These are phyloP conservation scores for Halocynthia roretzi DNA, from an alignment of 23 tunicate genomes.

Conservation along the genomic window DNA sequence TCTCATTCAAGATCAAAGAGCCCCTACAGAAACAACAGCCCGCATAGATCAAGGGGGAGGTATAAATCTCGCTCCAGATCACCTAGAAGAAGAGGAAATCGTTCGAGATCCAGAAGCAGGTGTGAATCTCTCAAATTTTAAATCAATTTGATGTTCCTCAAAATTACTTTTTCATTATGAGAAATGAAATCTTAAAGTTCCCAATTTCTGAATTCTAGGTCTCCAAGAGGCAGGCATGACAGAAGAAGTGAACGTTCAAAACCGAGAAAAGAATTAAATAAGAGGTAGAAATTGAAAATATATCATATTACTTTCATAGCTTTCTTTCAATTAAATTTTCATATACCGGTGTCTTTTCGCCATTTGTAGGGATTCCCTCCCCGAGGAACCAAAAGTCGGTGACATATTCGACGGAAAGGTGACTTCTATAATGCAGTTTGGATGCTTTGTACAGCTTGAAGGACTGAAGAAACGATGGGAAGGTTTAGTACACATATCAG, in stretches of 20 bases:
- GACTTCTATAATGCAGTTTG: conserved; percentile 88
- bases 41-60: background rate
- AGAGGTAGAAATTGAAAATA: background rate
- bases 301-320: background rate
- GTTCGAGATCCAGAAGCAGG: background rate
- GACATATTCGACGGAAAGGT: conserved; percentile 90
- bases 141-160: no score
- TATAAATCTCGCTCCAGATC: background rate
- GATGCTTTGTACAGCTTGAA: conserved; percentile 87
- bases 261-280: background rate
- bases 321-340: background rate
- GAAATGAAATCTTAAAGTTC: no score
- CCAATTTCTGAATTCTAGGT: no score
- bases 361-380: conserved; percentile 14
- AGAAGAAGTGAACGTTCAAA: background rate
- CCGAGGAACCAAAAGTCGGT: conserved; percentile 61
- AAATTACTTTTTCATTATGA: no score
- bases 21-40: no score
- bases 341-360: background rate
- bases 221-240: background rate
- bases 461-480: conserved; percentile 61
- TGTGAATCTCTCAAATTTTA: no score
- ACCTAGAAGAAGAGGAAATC: background rate
- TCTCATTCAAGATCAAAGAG: no score
- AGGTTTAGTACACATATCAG: conserved; percentile 84